A percentile compares a stretch with the other conserved stretches of the same genome.
Evolutionary conservation across 2,113 vertebrate genomes (phyloP).

Genomic region (Carassius auratus): DNA sequence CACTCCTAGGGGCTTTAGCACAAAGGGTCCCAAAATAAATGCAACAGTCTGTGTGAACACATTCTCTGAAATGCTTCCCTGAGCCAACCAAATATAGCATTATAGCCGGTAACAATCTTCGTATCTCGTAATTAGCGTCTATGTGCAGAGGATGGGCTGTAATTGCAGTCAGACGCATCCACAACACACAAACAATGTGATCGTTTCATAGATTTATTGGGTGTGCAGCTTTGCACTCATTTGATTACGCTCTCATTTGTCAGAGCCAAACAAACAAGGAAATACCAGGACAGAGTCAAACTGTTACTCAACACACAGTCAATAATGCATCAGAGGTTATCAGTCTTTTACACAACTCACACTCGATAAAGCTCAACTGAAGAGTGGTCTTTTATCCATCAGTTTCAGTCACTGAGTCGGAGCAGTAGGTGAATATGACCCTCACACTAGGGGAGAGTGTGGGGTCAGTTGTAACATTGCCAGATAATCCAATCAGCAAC

Average conservation of each 20-base stretch:
- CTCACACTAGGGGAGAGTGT: not conserved
- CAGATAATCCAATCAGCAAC: too few species aligned
- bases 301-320: conserved; percentile 29
- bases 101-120: not conserved
- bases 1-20: conserved; percentile 1
- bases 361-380: not conserved
- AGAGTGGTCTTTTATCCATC: not conserved
- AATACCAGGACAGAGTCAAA: conserved; percentile 7
- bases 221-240: conserved; percentile 1
- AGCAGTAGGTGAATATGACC: not conserved
- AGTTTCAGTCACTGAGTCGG: not conserved
- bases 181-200: conserved; percentile 19
- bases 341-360: conserved; percentile 1
- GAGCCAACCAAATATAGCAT: conserved; percentile 16
- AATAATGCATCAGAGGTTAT: not conserved
- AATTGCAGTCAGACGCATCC: not conserved
- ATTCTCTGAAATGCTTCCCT: conserved; percentile 2
- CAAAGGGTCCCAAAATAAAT: conserved; percentile 19
- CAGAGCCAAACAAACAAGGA: conserved; percentile 10
- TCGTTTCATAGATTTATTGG: conserved; percentile 13
- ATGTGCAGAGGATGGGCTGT: not conserved
- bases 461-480: too few species aligned
- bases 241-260: not conserved
- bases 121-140: conserved; percentile 4
- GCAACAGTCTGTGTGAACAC: conserved; percentile 16